phyloP scores from a whole-genome alignment of 1,140 invertebrate species.

The Aphelenchoides avenae region DNA sequence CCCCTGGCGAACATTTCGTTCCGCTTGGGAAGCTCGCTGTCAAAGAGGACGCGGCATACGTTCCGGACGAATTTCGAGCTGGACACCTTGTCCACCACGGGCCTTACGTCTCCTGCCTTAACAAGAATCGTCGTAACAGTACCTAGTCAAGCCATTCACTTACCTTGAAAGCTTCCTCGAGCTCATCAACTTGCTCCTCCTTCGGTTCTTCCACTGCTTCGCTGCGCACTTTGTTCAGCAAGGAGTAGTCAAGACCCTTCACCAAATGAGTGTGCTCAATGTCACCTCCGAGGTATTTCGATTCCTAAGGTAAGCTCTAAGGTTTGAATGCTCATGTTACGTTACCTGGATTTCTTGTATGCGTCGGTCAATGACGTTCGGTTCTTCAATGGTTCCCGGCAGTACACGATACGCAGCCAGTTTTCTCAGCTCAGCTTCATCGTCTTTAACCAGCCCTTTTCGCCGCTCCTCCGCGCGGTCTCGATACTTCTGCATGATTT shows the following conservation, averaged over 20 bases:
- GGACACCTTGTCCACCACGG: constrained; percentile 64
- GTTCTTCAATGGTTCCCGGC: background rate
- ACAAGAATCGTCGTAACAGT: background rate
- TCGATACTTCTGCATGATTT: constrained; percentile 55
- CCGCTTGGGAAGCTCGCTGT: constrained; percentile 64
- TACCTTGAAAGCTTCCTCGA: background rate
- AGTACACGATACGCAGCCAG: background rate
- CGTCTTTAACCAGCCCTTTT: constrained; percentile 67
- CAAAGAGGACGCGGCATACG: constrained; percentile 63
- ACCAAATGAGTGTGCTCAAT: constrained; percentile 99
- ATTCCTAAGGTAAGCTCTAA: constrained; percentile 70
- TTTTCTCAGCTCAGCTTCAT: constrained; percentile 13
- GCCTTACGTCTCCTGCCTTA: background rate
- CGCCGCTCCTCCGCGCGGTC: constrained; percentile 78
- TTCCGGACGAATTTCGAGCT: constrained; percentile 59
- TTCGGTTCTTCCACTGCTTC: constrained; percentile 82
- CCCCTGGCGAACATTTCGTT: constrained; percentile 89
- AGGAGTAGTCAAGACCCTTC: constrained; percentile 96
- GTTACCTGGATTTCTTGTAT: constrained; percentile 19
- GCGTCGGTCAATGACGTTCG: constrained; percentile 13
- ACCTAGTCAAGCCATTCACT: background rate
- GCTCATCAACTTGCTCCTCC: constrained; percentile 30
- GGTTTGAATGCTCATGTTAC: background rate
- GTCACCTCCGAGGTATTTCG: constrained; percentile 98
- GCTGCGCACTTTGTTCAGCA: constrained; percentile 82